Evolutionary conservation across 2,113 vertebrate genomes (phyloP).

Genomic region (Saimiri boliviensis): DNA sequence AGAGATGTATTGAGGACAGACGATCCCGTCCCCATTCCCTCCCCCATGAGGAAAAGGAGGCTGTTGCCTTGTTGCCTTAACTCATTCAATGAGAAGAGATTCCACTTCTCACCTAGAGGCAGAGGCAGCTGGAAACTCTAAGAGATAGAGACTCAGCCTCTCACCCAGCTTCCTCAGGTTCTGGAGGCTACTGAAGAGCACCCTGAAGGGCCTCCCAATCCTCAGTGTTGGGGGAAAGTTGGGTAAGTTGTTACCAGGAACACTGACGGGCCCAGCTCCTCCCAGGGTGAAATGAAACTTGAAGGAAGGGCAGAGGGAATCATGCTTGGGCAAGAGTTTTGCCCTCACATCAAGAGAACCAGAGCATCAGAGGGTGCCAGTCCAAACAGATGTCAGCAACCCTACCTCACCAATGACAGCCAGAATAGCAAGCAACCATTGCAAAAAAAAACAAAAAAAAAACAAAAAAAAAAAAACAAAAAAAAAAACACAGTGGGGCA

Average conservation of each 20-base stretch:
- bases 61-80: neutral
- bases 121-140: neutral
- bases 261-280: too few species aligned
- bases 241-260: neutral
- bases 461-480: too few species aligned
- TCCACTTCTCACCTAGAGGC: neutral
- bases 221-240: neutral
- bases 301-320: neutral
- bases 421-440: neutral
- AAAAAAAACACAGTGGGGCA: accelerated
- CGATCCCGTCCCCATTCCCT: neutral
- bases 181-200: neutral
- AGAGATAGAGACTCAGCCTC: neutral
- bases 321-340: too few species aligned
- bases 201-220: neutral
- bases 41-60: neutral
- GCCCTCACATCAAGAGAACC: neutral
- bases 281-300: neutral
- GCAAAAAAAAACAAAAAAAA: too few species aligned
- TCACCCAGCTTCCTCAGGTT: neutral
- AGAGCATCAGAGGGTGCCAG: neutral
- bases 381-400: neutral
- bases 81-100: neutral
- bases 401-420: neutral
- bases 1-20: neutral